A percentile compares a stretch with the other conserved stretches of the same genome.
These are phyloP conservation scores for Arctia plantaginis DNA, from an alignment of 2,888 invertebrate genomes.

Conservation along the genomic window DNA sequence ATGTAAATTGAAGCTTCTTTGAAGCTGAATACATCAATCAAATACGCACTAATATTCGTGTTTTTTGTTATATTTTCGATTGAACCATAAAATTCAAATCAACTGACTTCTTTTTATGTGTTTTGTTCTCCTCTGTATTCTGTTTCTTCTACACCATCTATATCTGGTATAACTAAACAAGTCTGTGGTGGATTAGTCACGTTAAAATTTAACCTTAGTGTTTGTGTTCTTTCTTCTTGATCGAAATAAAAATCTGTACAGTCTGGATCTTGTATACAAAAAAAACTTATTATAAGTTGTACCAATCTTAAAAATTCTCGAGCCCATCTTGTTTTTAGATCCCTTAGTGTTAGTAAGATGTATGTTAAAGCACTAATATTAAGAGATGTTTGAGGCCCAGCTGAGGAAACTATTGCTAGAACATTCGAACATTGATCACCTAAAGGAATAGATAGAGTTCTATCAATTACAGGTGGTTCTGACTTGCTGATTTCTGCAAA, in stretches of 20 bases:
- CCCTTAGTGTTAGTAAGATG: neutral
- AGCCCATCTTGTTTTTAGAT: neutral
- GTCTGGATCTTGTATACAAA: neutral
- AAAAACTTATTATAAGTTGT: neutral
- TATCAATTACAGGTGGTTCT: neutral
- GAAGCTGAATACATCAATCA: no score
- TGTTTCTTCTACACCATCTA: neutral
- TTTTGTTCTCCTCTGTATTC: neutral
- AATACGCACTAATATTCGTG: neutral
- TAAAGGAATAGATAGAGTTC: neutral
- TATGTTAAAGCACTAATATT: neutral
- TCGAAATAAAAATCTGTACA: constrained; percentile 2
- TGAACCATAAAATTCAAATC: neutral
- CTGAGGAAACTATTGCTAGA: constrained; percentile 15
- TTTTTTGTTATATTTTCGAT: neutral
- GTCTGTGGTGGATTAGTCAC: neutral
- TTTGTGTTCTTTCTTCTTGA: neutral
- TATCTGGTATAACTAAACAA: neutral
- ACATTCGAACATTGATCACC: neutral
- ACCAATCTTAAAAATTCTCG: neutral
- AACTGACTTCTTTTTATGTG: neutral
- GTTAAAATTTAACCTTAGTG: neutral
- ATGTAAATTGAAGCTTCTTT: neutral
- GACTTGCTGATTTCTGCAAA: neutral
- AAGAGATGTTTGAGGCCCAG: neutral